Percentiles rank a stretch among this genome's conserved stretches.
phyloP scores from a whole-genome alignment of 1,140 invertebrate genomes.

The Idris sp. region DNA sequence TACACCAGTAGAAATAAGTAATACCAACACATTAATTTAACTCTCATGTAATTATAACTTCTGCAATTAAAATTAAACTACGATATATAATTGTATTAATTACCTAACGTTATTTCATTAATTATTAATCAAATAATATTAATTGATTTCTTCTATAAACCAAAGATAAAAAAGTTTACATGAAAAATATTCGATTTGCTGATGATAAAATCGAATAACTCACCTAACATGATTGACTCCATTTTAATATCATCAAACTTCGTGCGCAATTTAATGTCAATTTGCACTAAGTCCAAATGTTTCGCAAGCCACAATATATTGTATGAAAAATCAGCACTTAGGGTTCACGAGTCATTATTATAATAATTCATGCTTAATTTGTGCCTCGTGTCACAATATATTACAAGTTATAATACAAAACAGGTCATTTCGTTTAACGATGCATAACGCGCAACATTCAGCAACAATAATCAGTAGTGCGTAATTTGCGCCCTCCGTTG shows the following conservation, averaged over 20 bases:
- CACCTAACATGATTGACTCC: conserved; percentile 75
- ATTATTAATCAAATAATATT: no score
- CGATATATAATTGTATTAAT: no score
- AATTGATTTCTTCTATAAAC: no score
- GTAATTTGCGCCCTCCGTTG: conserved; percentile 74
- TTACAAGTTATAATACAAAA: conserved; percentile 7
- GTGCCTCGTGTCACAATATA: neutral
- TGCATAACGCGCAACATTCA: conserved; percentile 10
- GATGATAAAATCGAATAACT: conserved; percentile 55
- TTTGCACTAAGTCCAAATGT: conserved; percentile 25
- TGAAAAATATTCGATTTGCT: no score
- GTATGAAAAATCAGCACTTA: conserved; percentile 28
- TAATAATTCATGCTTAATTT: conserved; percentile 1
- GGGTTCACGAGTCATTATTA: conserved; percentile 23
- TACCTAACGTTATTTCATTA: no score
- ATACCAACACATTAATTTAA: no score
- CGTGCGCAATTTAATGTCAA: conserved; percentile 53
- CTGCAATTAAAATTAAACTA: no score
- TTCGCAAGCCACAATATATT: conserved; percentile 22
- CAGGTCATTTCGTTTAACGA: conserved; percentile 17
- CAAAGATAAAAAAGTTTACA: no score
- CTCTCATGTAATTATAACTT: no score
- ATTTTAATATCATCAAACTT: conserved; percentile 68
- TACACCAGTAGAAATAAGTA: no score
- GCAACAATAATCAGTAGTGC: conserved; percentile 64